These are phyloP conservation scores for Opisthograptis luteolata DNA, from an alignment of 2,888 invertebrate genomes.

Conservation along the genomic window DNA sequence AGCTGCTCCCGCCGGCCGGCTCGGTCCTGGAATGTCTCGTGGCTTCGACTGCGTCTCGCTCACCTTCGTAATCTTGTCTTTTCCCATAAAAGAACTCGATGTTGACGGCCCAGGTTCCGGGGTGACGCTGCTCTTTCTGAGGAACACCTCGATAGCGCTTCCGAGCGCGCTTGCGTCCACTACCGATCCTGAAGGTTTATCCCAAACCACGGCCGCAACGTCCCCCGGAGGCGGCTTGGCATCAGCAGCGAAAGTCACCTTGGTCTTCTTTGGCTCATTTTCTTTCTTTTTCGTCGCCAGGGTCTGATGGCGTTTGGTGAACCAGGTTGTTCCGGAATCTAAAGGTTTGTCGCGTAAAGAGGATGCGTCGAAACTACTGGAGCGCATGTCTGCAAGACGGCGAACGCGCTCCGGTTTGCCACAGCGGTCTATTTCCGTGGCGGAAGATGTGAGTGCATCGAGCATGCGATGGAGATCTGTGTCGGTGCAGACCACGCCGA, in stretches of 20 bases:
- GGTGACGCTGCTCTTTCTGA: conserved; percentile 84
- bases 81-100: conserved; percentile 53
- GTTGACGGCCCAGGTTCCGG: conserved; percentile 69
- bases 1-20: conserved; percentile 39
- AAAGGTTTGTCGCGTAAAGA: conserved; percentile 83
- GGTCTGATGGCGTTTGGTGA: conserved; percentile 91
- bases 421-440: conserved; percentile 90
- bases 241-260: conserved; percentile 86
- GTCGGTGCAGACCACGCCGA: conserved; percentile 92
- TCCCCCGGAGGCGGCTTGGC: conserved; percentile 84
- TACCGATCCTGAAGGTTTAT: conserved; percentile 89
- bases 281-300: conserved; percentile 86
- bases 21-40: conserved; percentile 63
- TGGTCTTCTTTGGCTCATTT: conserved; percentile 74
- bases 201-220: conserved; percentile 88
- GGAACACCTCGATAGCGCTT: conserved; percentile 93
- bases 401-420: conserved; percentile 85
- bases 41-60: conserved; percentile 69
- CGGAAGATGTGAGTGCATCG: conserved; percentile 91
- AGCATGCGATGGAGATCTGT: conserved; percentile 92
- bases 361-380: conserved; percentile 93
- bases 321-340: conserved; percentile 88
- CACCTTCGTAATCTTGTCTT: conserved; percentile 50
- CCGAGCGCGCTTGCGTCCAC: conserved; percentile 92
- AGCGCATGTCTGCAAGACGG: conserved; percentile 88